A percentile compares a stretch with the other conserved stretches of the same genome.
These are phyloP conservation scores for Mesitornis unicolor DNA, from an alignment of 2,113 vertebrate species.

Conservation along the genomic window DNA sequence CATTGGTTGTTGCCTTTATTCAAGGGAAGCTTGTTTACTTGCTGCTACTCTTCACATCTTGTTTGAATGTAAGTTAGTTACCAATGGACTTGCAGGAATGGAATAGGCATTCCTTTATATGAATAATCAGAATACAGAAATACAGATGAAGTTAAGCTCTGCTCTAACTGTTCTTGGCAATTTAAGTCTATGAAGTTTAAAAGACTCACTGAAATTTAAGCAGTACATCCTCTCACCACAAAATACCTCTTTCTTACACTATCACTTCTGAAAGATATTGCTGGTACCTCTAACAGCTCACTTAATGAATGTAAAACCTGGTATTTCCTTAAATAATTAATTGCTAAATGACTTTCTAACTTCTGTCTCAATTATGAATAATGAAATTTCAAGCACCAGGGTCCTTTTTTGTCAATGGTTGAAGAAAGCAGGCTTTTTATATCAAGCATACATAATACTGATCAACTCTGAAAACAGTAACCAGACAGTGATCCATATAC, in stretches of 20 bases:
- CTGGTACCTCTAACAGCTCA: not conserved
- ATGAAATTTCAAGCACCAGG: not conserved
- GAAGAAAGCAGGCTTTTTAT: not conserved
- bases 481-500: not conserved
- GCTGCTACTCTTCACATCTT: not conserved
- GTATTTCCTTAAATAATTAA: not conserved
- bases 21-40: not conserved
- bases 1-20: not conserved
- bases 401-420: not conserved
- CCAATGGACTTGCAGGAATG: not conserved
- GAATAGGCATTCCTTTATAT: not conserved
- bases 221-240: not conserved
- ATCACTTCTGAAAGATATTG: not conserved
- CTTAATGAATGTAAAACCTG: not conserved
- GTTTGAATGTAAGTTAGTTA: not conserved
- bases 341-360: not conserved
- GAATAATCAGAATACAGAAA: not conserved
- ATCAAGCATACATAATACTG: not conserved
- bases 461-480: not conserved
- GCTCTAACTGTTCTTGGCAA: not conserved
- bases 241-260: not conserved
- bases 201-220: not conserved
- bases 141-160: not conserved
- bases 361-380: not conserved
- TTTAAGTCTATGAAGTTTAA: not conserved